A percentile compares a stretch with the other conserved stretches of the same genome.
Conservation (phyloP, 2,113 vertebrate species). For the Ailuropoda melanoleuca region DNA sequence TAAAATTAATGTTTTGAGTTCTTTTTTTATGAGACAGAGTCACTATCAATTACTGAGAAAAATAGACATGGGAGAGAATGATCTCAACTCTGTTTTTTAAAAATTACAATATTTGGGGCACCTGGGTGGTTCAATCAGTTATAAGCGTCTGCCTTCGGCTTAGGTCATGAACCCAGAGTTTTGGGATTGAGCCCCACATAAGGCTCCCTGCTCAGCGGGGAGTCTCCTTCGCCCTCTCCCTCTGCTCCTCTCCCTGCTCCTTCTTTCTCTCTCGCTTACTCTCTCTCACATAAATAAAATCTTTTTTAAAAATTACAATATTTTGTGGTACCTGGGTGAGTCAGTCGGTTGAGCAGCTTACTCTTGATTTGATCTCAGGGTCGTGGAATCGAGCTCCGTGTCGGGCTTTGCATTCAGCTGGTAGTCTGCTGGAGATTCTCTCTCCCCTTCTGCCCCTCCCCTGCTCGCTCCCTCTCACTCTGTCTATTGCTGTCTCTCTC, state of each 20-base stretch:
- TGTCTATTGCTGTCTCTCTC: neutral
- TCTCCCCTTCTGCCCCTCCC: neutral
- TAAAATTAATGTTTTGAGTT: conserved; percentile 13
- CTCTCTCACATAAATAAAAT: too few species aligned
- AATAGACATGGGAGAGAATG: neutral
- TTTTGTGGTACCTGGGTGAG: neutral
- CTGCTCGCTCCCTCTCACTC: neutral
- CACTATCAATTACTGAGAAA: neutral
- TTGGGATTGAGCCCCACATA: too few species aligned
- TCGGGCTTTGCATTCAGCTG: neutral
- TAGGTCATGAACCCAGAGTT: too few species aligned
- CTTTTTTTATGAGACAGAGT: neutral
- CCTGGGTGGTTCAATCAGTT: neutral
- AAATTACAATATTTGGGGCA: neutral
- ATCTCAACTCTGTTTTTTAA: neutral
- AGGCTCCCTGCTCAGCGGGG: too few species aligned
- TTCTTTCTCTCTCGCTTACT: too few species aligned
- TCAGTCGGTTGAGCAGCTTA: neutral
- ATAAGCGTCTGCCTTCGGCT: neutral
- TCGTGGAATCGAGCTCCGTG: neutral
- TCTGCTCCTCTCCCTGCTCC: too few species aligned
- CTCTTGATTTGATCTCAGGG: neutral
- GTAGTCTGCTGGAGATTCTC: neutral
- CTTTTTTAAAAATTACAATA: neutral
- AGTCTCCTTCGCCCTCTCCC: too few species aligned